Evolutionary conservation across 2,113 vertebrate genomes (phyloP), one percentile per base, ranked within the genome.

Genomic region (Suricata suricatta): DNA sequence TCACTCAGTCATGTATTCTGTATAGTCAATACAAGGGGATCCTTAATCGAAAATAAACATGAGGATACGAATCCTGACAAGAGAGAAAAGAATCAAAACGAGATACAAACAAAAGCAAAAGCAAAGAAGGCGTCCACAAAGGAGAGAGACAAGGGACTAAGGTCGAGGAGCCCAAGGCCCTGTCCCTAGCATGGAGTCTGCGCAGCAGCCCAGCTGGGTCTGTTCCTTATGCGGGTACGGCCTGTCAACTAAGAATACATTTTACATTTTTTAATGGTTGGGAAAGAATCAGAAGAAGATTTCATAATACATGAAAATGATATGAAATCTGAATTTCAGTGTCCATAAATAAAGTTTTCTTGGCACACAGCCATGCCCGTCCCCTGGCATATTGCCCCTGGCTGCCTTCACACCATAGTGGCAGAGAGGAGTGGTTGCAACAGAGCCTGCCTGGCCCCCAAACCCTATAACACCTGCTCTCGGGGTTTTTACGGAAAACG

Each of bases 401-500:
- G 50, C 19, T 44, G 41, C 21, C 60, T 89, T 82, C 69, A 12
- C 8, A 21, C 52, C 13, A 5, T 2, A 38, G 47, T 2, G 52
- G 52, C 35, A 17, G 7, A 74, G 31, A 23, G 47, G 64, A 66
- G 31, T 7, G 64, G 27, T 66, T 54, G 17, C 2, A 17, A 63
- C 16, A 44, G 6, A 81, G 11, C 31, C 64, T 5, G 4, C 8
- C 25, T 2, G 33, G 33, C 16, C 33, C 11, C 23, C 2, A 33
- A n/a, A 63, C 60, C 29, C 88, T 90, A 33, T 86, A 96, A n/a
- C 81, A 88, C 38, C 60, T 91, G 44, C 8, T 64, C 21, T 84
- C 54, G n/a, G 47, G 27, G 9, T 35, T 88, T 91, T 89, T 63
- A 71, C n/a, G 87, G 93, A 89, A 96, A 96, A 95, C 35, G 38